Percentiles rank a stretch among this genome's conserved stretches.
Evolutionary conservation across 2,888 invertebrate species (phyloP).

Genomic region (Ophion obscuratus): DNA sequence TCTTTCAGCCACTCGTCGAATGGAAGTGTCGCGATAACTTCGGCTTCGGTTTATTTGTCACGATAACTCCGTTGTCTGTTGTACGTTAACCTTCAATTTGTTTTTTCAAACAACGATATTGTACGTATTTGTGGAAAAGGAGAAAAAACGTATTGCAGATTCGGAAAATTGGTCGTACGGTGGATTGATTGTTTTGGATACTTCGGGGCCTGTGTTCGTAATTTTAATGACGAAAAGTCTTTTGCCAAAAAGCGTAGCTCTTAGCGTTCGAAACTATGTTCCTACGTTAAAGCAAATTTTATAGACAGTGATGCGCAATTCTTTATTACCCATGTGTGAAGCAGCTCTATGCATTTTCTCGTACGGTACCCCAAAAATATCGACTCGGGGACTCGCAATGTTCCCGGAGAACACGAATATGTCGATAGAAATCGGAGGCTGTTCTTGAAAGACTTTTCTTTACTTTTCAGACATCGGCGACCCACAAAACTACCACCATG

Average conservation of each 20-base stretch:
- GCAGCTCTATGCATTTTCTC: no score
- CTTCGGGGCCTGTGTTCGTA: neutral
- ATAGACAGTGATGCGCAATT: no score
- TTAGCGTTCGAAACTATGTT: no score
- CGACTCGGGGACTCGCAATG: no score
- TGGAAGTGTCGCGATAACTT: conserved; percentile 6
- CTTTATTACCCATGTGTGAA: no score
- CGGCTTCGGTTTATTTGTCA: neutral
- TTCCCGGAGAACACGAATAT: no score
- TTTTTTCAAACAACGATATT: neutral
- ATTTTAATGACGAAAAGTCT: neutral
- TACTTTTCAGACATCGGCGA: conserved; percentile 92
- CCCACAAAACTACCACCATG: conserved; percentile 95
- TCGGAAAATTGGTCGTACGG: neutral
- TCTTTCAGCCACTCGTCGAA: neutral
- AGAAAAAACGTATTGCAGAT: neutral
- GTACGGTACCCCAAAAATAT: no score
- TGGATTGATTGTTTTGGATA: neutral
- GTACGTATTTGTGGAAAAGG: neutral
- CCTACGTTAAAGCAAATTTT: no score
- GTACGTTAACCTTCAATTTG: conserved; percentile 1
- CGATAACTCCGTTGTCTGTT: neutral
- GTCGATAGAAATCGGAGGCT: no score
- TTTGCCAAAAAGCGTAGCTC: no score
- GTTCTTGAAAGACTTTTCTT: conserved; percentile 8